Conservation (phyloP, 1,140 invertebrate species). For the Cyrtorhinus lividipennis region DNA sequence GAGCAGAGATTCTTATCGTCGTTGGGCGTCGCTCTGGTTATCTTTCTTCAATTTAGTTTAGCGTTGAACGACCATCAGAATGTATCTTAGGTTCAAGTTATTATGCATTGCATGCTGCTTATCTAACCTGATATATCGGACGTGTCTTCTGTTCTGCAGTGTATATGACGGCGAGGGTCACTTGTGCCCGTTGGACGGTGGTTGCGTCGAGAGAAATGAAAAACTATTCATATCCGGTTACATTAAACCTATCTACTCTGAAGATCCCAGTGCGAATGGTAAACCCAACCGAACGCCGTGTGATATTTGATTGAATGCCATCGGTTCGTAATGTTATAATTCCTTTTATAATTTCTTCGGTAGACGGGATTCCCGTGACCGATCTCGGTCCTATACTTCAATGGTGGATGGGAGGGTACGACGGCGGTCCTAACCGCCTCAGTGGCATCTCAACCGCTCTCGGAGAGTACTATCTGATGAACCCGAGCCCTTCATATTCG, state of each 20-base stretch:
- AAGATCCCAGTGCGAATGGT: constrained; percentile 50
- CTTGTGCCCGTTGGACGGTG: constrained; percentile 63
- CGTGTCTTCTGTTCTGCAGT: too few relatives aligned
- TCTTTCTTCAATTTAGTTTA: too few relatives aligned
- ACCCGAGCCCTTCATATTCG: constrained; percentile 53
- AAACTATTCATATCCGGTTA: constrained; percentile 64
- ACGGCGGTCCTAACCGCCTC: constrained; percentile 60
- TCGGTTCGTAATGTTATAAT: too few relatives aligned
- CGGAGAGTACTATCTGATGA: constrained; percentile 68
- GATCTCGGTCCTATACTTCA: constrained; percentile 74
- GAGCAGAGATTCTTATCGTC: too few relatives aligned
- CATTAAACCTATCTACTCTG: constrained; percentile 67
- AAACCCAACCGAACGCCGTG: not conserved
- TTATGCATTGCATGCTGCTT: not conserved
- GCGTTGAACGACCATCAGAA: too few relatives aligned
- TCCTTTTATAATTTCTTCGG: too few relatives aligned
- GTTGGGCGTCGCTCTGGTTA: too few relatives aligned
- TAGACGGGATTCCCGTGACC: constrained; percentile 52
- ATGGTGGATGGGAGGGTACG: constrained; percentile 71
- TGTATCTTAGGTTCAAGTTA: too few relatives aligned
- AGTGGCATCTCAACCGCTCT: constrained; percentile 64
- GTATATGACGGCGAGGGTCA: constrained; percentile 71
- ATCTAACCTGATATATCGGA: too few relatives aligned
- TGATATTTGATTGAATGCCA: not conserved
- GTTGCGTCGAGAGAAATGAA: constrained; percentile 63